These are phyloP conservation scores for Notoglanidium macrostoma DNA, from an alignment of 2,797 vertebrate genomes.

Conservation along the genomic window DNA sequence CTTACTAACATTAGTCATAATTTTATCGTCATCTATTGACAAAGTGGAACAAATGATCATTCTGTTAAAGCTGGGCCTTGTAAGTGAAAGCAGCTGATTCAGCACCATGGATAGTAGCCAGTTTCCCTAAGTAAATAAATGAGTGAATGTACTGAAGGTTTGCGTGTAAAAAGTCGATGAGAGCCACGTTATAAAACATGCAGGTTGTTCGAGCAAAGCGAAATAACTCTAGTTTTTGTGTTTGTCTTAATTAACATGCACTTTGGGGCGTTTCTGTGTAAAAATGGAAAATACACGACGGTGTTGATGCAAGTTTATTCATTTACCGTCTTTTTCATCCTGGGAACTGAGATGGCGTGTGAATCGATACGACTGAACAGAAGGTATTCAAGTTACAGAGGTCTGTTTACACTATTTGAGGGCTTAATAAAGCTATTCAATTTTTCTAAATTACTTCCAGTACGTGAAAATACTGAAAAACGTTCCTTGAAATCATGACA, in stretches of 20 bases:
- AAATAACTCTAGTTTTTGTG: not conserved
- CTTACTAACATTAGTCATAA: not conserved
- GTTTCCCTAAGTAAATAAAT: not conserved
- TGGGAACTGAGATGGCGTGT: not conserved
- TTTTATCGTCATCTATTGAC: not conserved
- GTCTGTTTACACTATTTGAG: not conserved
- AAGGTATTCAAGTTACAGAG: not conserved
- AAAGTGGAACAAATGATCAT: not conserved
- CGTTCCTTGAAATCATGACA: not conserved
- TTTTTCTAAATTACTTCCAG: not conserved
- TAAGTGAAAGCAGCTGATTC: not conserved
- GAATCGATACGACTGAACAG: not conserved
- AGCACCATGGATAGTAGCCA: constrained; percentile 7
- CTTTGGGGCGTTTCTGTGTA: not conserved
- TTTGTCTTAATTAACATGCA: not conserved
- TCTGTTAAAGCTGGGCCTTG: not conserved
- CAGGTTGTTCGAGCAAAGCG: not conserved
- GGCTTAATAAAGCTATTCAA: not conserved
- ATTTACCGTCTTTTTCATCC: not conserved
- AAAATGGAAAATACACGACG: not conserved
- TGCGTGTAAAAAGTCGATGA: not conserved
- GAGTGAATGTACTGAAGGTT: not conserved
- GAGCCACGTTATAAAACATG: not conserved
- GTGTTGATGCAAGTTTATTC: not conserved
- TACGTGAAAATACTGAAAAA: not conserved